Evolutionary conservation across 2,888 invertebrate genomes (phyloP).

Genomic region (Pandemis heparana): DNA sequence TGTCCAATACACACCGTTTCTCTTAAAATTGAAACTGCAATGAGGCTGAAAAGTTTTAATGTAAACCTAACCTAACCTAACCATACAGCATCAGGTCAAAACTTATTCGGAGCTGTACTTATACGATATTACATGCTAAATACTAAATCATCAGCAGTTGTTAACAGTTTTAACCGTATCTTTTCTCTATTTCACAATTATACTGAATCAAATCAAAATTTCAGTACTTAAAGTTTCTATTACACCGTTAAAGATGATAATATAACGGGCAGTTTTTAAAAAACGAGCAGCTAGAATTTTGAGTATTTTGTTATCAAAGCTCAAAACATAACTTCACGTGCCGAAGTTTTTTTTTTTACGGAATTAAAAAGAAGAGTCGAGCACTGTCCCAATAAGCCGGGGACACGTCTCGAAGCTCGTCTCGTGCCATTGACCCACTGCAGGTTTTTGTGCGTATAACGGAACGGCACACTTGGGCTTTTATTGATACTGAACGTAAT

Average conservation of each 20-base stretch:
- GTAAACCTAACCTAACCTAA: too few species aligned
- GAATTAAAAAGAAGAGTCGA: constrained; percentile 50
- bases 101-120: too few species aligned
- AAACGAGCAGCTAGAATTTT: background rate
- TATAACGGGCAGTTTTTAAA: background rate
- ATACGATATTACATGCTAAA: too few species aligned
- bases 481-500: constrained; percentile 78
- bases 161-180: too few species aligned
- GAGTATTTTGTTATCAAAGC: background rate
- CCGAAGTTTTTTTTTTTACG: constrained; percentile 38
- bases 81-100: too few species aligned
- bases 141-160: too few species aligned
- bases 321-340: constrained; percentile 18
- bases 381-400: constrained; percentile 52
- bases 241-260: background rate
- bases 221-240: too few species aligned
- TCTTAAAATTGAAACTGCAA: too few species aligned
- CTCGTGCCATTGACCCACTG: constrained; percentile 82
- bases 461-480: constrained; percentile 78
- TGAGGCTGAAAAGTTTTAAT: too few species aligned
- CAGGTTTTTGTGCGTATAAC: constrained; percentile 81
- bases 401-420: constrained; percentile 52
- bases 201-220: too few species aligned
- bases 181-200: too few species aligned
- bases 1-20: too few species aligned